Evolutionary conservation across 1,140 invertebrate genomes (phyloP).

Genomic region (Vollenhovia emeryi): DNA sequence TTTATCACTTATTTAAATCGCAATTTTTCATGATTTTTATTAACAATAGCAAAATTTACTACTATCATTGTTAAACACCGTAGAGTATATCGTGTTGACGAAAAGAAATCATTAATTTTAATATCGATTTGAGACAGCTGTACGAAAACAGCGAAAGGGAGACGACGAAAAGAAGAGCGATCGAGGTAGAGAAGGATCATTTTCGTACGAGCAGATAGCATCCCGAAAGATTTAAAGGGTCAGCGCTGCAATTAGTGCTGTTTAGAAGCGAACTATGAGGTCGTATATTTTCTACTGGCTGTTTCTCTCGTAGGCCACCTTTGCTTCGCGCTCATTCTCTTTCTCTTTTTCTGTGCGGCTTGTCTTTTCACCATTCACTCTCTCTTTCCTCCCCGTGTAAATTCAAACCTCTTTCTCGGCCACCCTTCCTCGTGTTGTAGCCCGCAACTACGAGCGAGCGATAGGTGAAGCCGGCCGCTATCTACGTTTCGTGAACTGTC

Average conservation of each 20-base stretch:
- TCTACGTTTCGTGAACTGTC: conserved; percentile 70
- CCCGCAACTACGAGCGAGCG: conserved; percentile 5
- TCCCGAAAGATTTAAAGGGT: conserved; percentile 78
- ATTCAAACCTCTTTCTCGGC: conserved; percentile 29
- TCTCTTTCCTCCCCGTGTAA: not conserved
- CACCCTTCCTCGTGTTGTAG: not conserved
- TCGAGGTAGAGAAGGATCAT: conserved; percentile 58
- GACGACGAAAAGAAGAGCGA: conserved; percentile 31
- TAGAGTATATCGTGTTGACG: not conserved
- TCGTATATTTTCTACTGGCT: conserved; percentile 63
- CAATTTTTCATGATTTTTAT: not conserved
- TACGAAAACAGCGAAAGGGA: conserved; percentile 46
- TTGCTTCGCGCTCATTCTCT: not conserved
- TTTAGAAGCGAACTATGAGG: conserved; percentile 80
- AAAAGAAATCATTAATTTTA: not conserved
- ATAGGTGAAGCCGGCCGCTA: conserved; percentile 32
- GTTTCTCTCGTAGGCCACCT: conserved; percentile 1
- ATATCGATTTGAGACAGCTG: not conserved
- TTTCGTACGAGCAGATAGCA: conserved; percentile 72
- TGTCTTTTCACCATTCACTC: not conserved
- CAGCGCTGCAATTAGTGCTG: conserved; percentile 79
- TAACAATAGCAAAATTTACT: not conserved
- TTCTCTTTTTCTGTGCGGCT: not conserved
- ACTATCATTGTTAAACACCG: not conserved
- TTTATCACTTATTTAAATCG: not conserved